Conservation (phyloP, 2,113 vertebrate genomes). For the Paraplagusia blochii region DNA sequence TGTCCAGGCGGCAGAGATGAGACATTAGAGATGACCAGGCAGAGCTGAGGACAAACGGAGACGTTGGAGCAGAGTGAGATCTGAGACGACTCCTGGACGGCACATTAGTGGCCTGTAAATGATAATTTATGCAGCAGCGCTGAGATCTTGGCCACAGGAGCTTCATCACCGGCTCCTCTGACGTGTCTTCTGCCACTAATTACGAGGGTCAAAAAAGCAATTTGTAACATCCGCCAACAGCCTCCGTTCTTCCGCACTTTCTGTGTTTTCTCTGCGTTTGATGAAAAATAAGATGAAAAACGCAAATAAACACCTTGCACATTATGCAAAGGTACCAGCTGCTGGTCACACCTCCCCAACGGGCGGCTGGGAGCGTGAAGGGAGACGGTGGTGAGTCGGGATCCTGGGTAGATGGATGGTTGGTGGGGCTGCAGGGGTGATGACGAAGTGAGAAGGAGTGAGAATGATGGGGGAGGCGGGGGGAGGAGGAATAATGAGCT, state of each 20-base stretch:
- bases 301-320: conserved; percentile 70
- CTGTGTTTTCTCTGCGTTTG: conserved; percentile 1
- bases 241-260: conserved; percentile 52
- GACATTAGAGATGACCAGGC: conserved; percentile 47
- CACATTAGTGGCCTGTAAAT: conserved; percentile 74
- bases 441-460: conserved; percentile 35
- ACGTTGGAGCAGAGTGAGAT: conserved; percentile 39
- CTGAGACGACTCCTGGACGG: conserved; percentile 64
- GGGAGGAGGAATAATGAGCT: conserved; percentile 37
- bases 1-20: conserved; percentile 8
- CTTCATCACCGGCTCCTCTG: conserved; percentile 71
- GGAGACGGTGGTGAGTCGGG: conserved; percentile 33
- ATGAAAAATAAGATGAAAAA: conserved; percentile 37
- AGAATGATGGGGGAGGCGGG: conserved; percentile 22
- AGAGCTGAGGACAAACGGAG: conserved; percentile 19
- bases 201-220: conserved; percentile 81
- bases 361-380: conserved; percentile 67
- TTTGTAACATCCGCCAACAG: conserved; percentile 76
- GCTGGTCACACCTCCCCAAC: conserved; percentile 77
- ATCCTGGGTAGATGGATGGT: conserved; percentile 28
- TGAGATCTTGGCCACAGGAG: conserved; percentile 70
- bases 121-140: conserved; percentile 73
- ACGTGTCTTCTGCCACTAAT: conserved; percentile 75
- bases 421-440: conserved; percentile 39
- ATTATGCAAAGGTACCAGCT: conserved; percentile 82